Conservation (phyloP, 2,888 invertebrate genomes). For the Himalopsyche anomala region DNA sequence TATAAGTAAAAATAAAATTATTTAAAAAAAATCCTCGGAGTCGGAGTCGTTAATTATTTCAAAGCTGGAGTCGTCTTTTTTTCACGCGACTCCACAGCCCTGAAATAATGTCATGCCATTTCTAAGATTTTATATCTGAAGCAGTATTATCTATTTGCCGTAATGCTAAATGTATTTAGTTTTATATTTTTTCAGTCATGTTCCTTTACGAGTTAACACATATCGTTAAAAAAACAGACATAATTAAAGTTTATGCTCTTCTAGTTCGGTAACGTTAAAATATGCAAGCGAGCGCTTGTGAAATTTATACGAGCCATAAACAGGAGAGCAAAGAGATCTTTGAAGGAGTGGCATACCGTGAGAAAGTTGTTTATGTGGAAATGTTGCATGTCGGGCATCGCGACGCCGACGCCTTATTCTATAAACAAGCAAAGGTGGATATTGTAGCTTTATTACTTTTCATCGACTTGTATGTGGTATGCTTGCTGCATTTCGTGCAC, state of each 20-base stretch:
- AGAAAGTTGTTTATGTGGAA: conserved; percentile 45
- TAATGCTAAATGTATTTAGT: too few species aligned
- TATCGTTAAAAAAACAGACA: too few species aligned
- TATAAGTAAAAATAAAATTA: too few species aligned
- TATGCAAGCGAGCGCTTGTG: neutral
- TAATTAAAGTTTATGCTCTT: neutral
- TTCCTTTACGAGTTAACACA: too few species aligned
- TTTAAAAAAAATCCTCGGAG: too few species aligned
- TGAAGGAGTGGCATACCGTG: neutral
- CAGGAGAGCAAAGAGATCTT: conserved; percentile 39
- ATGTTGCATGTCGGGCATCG: conserved; percentile 36
- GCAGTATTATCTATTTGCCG: too few species aligned
- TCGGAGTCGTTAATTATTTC: too few species aligned
- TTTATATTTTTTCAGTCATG: too few species aligned
- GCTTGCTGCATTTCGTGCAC: neutral
- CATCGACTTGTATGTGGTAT: conserved; percentile 17
- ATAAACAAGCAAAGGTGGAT: conserved; percentile 19
- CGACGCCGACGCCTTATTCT: conserved; percentile 23
- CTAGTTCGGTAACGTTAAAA: neutral
- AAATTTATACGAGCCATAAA: conserved; percentile 46
- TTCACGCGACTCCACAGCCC: too few species aligned
- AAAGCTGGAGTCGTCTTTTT: too few species aligned
- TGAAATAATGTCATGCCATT: too few species aligned
- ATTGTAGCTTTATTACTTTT: conserved; percentile 17
- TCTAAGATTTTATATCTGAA: too few species aligned